These are phyloP conservation scores for Pterophyllum scalare DNA, from an alignment of 2,113 vertebrate genomes.

Conservation along the genomic window DNA sequence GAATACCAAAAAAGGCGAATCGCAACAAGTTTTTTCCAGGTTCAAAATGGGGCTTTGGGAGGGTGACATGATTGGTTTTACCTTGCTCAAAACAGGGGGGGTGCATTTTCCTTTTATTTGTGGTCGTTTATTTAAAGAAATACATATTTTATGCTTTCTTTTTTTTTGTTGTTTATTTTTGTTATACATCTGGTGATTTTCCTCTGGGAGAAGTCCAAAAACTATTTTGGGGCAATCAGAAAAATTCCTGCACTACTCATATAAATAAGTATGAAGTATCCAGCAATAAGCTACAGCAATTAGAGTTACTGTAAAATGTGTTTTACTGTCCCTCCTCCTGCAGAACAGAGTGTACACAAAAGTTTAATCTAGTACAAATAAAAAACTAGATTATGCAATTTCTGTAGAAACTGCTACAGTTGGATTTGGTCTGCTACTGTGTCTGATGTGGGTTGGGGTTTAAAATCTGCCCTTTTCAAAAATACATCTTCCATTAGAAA, in stretches of 20 bases:
- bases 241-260: not conserved
- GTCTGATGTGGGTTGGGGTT: not conserved
- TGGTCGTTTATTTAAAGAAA: not conserved
- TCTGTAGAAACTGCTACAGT: too few species aligned
- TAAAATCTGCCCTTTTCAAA: not conserved
- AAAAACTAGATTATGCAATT: too few species aligned
- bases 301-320: not conserved
- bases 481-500: not conserved
- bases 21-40: not conserved
- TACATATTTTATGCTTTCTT: fast-evolving
- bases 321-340: not conserved
- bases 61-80: not conserved
- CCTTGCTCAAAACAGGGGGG: not conserved
- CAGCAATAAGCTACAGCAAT: not conserved
- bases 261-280: too few species aligned
- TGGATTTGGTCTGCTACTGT: not conserved
- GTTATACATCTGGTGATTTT: not conserved
- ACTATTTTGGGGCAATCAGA: not conserved
- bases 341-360: not conserved
- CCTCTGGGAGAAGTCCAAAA: too few species aligned
- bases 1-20: too few species aligned
- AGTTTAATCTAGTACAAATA: too few species aligned
- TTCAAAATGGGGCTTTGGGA: not conserved
- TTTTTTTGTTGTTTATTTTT: not conserved
- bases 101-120: not conserved